These are phyloP conservation scores for Pseudonaja textilis DNA, from an alignment of 2,113 vertebrate genomes.

Conservation along the genomic window DNA sequence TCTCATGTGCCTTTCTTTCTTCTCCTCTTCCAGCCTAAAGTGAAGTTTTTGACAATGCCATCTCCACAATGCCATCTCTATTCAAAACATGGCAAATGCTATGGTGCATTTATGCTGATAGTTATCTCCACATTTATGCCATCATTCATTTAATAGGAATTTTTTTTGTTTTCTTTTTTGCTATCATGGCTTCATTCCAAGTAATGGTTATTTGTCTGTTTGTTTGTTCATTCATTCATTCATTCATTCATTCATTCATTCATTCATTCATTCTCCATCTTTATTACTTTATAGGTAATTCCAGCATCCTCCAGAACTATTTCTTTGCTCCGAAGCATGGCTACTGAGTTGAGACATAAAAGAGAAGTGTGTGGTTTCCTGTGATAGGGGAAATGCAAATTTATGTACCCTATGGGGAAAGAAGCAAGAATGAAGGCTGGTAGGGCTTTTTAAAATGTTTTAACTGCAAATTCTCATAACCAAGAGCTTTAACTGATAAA, in stretches of 20 bases:
- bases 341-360: not conserved
- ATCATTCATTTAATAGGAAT: not conserved
- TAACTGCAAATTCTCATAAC: not conserved
- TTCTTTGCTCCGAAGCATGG: not conserved
- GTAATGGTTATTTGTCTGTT: not conserved
- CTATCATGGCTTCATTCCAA: not conserved
- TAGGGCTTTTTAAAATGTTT: not conserved
- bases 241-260: too few species aligned
- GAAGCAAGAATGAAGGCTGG: not conserved
- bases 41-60: not conserved
- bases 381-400: fast-evolving
- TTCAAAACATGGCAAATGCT: not conserved
- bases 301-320: not conserved
- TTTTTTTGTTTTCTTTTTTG: not conserved
- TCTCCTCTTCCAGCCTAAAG: not conserved
- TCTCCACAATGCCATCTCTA: too few species aligned
- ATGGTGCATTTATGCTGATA: not conserved
- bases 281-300: not conserved
- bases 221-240: too few species aligned
- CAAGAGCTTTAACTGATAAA: not conserved
- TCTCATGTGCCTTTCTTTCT: not conserved
- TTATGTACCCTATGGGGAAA: not conserved
- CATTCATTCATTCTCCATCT: not conserved
- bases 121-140: not conserved
- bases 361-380: constrained; percentile 1